Evolutionary conservation across 2,797 vertebrate species (phyloP).

Genomic region (Eulemur mongoz): DNA sequence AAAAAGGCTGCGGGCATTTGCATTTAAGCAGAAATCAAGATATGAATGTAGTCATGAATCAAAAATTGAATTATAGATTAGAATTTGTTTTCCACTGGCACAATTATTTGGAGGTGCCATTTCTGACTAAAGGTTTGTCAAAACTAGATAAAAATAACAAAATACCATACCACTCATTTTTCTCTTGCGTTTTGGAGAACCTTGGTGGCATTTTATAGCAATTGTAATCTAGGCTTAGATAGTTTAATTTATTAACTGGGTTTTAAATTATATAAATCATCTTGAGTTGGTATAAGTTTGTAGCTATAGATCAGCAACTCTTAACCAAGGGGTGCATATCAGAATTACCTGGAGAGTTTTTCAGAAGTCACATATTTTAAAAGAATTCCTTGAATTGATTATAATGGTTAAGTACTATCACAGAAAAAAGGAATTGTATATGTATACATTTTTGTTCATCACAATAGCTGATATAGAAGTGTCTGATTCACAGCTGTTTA

Average conservation of each 20-base stretch:
- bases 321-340: neutral
- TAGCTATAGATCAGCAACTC: neutral
- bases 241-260: constrained; percentile 32
- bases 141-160: neutral
- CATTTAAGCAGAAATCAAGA: constrained; percentile 22
- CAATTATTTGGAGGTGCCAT: neutral
- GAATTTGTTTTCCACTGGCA: neutral
- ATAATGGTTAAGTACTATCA: neutral
- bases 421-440: neutral
- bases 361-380: constrained; percentile 10
- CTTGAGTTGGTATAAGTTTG: constrained; percentile 39
- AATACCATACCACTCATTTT: neutral
- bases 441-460: neutral
- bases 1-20: neutral
- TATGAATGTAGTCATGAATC: neutral
- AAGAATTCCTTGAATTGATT: neutral
- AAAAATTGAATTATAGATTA: constrained; percentile 14
- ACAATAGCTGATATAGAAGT: neutral
- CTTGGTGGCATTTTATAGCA: constrained; percentile 3
- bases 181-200: constrained; percentile 4
- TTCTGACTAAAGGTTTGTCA: constrained; percentile 18
- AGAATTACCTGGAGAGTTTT: constrained; percentile 32
- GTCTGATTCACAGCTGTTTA: neutral
- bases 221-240: neutral
- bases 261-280: constrained; percentile 16